These are phyloP conservation scores for Cepphus grylle DNA, from an alignment of 2,113 vertebrate genomes.

Conservation along the genomic window DNA sequence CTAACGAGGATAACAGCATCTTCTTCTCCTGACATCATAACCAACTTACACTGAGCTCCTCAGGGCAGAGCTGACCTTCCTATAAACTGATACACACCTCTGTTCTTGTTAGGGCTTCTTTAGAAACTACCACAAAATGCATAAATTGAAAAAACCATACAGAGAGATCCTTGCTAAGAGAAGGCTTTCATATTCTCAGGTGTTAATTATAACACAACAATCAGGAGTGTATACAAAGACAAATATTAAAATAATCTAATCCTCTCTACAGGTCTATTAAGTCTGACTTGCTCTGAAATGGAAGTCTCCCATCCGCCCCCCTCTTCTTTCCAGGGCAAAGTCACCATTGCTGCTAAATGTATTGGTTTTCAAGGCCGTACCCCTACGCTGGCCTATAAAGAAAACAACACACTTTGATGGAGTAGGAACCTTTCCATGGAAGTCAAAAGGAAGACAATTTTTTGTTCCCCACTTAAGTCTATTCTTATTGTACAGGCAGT, in stretches of 20 bases:
- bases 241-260: neutral
- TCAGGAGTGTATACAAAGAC: neutral
- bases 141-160: neutral
- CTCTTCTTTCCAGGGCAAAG: neutral
- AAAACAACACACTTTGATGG: neutral
- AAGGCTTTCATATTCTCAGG: neutral
- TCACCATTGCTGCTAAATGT: neutral
- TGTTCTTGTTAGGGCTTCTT: neutral
- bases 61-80: neutral
- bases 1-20: neutral
- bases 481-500: neutral
- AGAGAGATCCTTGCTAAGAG: neutral
- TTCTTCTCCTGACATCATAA: neutral
- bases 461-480: neutral
- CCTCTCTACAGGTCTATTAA: neutral
- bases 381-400: neutral
- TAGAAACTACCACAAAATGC: neutral
- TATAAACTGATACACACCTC: neutral
- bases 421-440: neutral
- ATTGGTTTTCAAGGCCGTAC: neutral
- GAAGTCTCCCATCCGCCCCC: neutral
- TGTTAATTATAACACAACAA: neutral
- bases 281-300: neutral
- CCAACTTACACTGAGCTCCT: neutral
- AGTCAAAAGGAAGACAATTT: neutral